phyloP scores from a whole-genome alignment of 1,140 invertebrate genomes.

The Hylaeus volcanicus region DNA sequence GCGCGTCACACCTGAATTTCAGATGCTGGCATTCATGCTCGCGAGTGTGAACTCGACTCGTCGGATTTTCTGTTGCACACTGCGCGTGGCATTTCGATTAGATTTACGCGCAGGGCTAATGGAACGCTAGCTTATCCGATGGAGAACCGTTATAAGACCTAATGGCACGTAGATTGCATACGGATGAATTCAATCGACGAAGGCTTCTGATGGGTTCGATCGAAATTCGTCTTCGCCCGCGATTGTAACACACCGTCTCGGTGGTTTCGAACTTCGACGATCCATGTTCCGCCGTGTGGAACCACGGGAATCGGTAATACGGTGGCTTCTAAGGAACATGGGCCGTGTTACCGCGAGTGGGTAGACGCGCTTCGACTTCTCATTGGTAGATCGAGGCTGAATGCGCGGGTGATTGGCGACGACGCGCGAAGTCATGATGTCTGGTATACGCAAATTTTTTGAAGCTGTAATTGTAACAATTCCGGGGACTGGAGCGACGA shows the following conservation, averaged over 20 bases:
- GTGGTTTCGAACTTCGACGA: background rate
- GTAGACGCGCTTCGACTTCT: too few species aligned
- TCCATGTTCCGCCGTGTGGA: background rate
- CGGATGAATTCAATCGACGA: slow-evolving; percentile 3
- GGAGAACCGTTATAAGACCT: slow-evolving; percentile 6
- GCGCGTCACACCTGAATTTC: background rate
- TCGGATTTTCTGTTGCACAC: background rate
- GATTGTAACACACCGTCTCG: background rate
- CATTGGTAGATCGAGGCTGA: too few species aligned
- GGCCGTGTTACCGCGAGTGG: too few species aligned
- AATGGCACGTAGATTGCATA: slow-evolving; percentile 31
- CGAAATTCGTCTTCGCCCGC: background rate
- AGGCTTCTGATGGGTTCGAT: background rate
- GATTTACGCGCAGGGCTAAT: slow-evolving; percentile 6
- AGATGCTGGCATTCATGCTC: background rate
- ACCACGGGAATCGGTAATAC: background rate
- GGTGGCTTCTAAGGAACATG: too few species aligned
- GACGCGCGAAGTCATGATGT: too few species aligned
- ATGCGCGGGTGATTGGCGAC: too few species aligned
- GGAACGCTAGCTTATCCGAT: background rate
- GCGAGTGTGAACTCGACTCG: background rate
- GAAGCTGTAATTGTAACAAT: too few species aligned
- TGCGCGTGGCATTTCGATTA: slow-evolving; percentile 20
- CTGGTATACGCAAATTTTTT: too few species aligned
- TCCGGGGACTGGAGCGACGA: too few species aligned